These are phyloP conservation scores for Indri indri DNA, from an alignment of 2,113 vertebrate genomes.

Conservation along the genomic window DNA sequence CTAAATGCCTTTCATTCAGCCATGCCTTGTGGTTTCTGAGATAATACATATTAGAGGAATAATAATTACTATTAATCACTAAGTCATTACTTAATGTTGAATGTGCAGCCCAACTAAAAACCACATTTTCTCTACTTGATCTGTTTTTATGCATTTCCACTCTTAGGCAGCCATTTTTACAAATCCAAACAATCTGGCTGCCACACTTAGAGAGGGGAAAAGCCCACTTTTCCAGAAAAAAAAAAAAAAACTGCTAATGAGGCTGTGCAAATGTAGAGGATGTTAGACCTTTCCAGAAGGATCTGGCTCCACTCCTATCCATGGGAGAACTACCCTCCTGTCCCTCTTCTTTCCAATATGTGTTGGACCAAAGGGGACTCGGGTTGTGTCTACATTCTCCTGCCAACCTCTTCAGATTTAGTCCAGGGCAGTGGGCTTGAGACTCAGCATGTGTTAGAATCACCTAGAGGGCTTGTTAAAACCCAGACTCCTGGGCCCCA, in stretches of 20 bases:
- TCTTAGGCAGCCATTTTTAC: not conserved
- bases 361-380: too few relatives aligned
- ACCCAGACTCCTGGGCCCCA: not conserved
- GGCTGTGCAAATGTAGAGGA: not conserved
- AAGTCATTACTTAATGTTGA: not conserved
- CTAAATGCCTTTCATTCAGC: not conserved
- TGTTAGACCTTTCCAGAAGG: not conserved
- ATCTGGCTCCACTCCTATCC: not conserved
- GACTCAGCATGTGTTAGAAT: not conserved
- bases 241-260: not conserved
- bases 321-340: not conserved
- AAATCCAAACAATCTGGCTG: not conserved
- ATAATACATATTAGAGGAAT: not conserved
- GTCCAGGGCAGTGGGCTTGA: not conserved
- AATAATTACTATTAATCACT: not conserved
- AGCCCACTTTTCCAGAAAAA: not conserved
- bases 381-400: not conserved
- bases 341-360: not conserved
- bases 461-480: not conserved
- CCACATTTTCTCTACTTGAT: not conserved
- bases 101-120: not conserved
- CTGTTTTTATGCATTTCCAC: not conserved
- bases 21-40: not conserved
- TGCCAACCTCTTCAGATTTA: not conserved
- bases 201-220: not conserved